Conservation (phyloP, 2,888 invertebrate species). For the Siphonodentalium dalli region DNA sequence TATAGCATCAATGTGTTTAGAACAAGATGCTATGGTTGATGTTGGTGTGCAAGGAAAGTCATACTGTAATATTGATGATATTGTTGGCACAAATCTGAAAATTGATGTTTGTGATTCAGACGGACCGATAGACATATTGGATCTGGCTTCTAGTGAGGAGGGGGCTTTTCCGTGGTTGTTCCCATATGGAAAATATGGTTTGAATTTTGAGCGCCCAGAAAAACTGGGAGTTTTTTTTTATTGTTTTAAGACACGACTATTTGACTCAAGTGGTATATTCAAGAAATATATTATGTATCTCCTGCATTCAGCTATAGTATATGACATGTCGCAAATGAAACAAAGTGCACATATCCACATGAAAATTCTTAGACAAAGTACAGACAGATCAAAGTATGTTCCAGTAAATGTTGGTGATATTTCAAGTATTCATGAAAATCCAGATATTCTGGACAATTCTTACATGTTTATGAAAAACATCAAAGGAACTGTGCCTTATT, state of each 20-base stretch:
- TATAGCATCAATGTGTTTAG: too few relatives aligned
- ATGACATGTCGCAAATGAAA: conserved; percentile 14
- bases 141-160: conserved; percentile 20
- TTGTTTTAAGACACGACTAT: conserved; percentile 22
- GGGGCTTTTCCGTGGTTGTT: conserved; percentile 28
- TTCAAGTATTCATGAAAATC: conserved; percentile 10
- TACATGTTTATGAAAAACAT: conserved; percentile 36
- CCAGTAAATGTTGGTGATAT: background rate
- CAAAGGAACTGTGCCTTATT: conserved; percentile 29
- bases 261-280: conserved; percentile 9
- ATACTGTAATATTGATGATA: too few relatives aligned
- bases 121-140: conserved; percentile 15
- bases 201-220: background rate
- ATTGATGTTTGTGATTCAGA: too few relatives aligned
- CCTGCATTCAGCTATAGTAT: conserved; percentile 15
- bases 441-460: conserved; percentile 23
- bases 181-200: conserved; percentile 20
- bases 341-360: conserved; percentile 16
- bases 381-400: background rate
- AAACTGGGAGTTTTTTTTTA: conserved; percentile 12
- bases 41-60: too few relatives aligned
- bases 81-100: too few relatives aligned
- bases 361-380: conserved; percentile 6
- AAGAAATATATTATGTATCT: conserved; percentile 23
- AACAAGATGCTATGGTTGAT: too few relatives aligned